A percentile compares a stretch with the other conserved stretches of the same genome.
These are phyloP conservation scores for Hypocryptadius cinnamomeus DNA, from an alignment of 2,113 vertebrate species.

Conservation along the genomic window DNA sequence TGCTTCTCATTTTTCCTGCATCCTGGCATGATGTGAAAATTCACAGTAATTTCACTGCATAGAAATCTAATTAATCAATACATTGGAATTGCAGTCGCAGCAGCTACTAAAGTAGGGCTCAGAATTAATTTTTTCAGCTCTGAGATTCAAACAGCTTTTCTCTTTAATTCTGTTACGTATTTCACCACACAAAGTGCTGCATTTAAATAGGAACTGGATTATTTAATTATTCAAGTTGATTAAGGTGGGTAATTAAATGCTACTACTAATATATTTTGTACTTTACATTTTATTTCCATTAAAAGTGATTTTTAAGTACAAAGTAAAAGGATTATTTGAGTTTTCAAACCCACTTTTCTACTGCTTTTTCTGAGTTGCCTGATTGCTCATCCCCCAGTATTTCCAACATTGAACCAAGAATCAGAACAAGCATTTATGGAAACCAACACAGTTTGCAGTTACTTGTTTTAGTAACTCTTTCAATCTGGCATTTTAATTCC, in stretches of 20 bases:
- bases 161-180: background rate
- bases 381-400: background rate
- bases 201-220: background rate
- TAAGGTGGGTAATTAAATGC: constrained; percentile 18
- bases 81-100: background rate
- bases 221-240: constrained; percentile 41
- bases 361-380: background rate
- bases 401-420: background rate
- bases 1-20: background rate
- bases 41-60: background rate
- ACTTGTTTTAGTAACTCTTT: background rate
- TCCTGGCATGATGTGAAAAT: background rate
- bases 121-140: background rate
- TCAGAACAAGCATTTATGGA: background rate
- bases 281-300: constrained; percentile 13
- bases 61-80: background rate
- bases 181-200: background rate
- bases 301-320: background rate
- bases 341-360: background rate
- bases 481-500: background rate
- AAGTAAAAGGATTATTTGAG: background rate
- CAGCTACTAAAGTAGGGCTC: background rate
- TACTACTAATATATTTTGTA: background rate
- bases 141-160: background rate
- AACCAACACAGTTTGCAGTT: background rate